A percentile compares a stretch with the other conserved stretches of the same genome.
Evolutionary conservation across 2,888 invertebrate genomes (phyloP).

Genomic region (Eupithecia tripunctaria): DNA sequence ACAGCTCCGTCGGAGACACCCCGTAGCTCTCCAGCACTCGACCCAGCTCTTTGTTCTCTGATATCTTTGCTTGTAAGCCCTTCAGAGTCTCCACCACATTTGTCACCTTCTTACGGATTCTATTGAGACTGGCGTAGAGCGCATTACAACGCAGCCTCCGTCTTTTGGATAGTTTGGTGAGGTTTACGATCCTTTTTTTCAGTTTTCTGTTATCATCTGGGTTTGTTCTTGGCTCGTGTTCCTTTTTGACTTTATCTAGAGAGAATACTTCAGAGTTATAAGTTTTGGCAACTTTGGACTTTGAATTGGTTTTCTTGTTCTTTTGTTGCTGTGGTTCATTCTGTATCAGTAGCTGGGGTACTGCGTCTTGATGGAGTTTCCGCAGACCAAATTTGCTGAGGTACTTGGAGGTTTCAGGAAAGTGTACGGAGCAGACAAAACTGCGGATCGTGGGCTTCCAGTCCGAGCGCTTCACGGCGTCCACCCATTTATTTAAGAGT

Average conservation of each 20-base stretch:
- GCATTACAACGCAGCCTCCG: slow-evolving; percentile 4
- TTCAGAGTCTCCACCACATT: background rate
- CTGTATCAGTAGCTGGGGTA: background rate
- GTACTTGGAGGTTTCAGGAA: slow-evolving; percentile 15
- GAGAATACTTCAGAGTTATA: background rate
- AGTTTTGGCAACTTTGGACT: background rate
- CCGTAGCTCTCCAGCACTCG: slow-evolving; percentile 3
- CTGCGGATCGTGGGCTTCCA: slow-evolving; percentile 28
- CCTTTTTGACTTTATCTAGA: background rate
- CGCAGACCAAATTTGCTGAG: slow-evolving; percentile 24
- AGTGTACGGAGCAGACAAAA: slow-evolving; percentile 26
- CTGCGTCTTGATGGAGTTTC: slow-evolving; percentile 10
- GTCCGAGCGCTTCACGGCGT: slow-evolving; percentile 16
- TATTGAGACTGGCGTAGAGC: slow-evolving; percentile 2
- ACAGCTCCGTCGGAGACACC: background rate
- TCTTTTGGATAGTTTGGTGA: slow-evolving; percentile 4
- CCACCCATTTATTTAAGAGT: background rate
- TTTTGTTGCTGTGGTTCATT: background rate
- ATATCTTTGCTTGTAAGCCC: background rate
- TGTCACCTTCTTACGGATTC: slow-evolving; percentile 11
- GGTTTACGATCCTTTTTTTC: slow-evolving; percentile 4
- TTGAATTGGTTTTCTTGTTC: slow-evolving; percentile 12
- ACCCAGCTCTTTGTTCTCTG: slow-evolving; percentile 3
- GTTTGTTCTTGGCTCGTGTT: background rate
- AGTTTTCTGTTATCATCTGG: background rate